Conservation (phyloP, 2,113 vertebrate species). For the Geothlypis trichas region DNA sequence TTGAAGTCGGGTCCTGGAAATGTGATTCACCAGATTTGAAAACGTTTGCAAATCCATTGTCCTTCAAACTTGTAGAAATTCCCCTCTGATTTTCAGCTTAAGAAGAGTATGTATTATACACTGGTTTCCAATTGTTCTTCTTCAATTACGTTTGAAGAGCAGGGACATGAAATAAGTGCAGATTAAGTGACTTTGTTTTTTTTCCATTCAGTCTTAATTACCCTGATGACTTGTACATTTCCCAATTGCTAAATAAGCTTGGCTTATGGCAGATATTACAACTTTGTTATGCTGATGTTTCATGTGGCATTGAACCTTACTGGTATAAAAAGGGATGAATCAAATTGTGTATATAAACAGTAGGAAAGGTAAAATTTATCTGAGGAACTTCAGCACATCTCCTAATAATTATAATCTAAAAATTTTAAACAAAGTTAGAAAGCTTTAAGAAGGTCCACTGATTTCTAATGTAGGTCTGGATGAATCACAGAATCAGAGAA, state of each 20-base stretch:
- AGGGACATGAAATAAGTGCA: not conserved
- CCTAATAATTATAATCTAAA: not conserved
- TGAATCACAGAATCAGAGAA: not conserved
- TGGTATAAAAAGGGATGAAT: not conserved
- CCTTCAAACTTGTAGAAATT: not conserved
- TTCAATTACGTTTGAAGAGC: not conserved
- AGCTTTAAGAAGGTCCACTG: not conserved
- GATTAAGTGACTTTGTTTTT: conserved; percentile 1
- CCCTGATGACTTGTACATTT: not conserved
- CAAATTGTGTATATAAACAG: not conserved
- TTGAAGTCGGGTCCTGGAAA: not conserved
- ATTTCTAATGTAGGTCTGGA: not conserved
- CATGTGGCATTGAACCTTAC: not conserved
- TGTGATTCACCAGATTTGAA: not conserved
- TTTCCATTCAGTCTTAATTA: conserved; percentile 16
- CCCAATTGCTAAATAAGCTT: conserved; percentile 1
- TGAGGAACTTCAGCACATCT: not conserved
- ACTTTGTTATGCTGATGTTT: not conserved
- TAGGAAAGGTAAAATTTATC: not conserved
- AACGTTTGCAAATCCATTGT: not conserved
- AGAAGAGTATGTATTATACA: not conserved
- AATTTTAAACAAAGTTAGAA: not conserved
- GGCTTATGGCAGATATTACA: not conserved
- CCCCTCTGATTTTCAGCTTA: not conserved
- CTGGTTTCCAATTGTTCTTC: not conserved